Evolutionary conservation across 2,797 vertebrate genomes (phyloP).

Genomic region (Numenius phaeopus): DNA sequence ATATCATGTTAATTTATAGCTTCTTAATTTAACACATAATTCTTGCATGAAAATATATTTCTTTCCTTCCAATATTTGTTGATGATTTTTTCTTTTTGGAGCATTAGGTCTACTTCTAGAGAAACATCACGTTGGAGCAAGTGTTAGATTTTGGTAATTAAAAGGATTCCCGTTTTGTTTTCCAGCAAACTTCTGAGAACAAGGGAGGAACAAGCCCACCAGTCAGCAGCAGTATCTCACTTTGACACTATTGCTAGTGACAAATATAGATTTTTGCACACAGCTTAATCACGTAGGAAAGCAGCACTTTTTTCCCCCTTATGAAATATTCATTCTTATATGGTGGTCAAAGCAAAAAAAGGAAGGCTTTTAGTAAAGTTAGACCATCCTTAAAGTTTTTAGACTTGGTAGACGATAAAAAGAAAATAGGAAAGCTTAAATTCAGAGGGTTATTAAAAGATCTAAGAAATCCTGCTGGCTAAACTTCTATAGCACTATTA

Average conservation of each 20-base stretch:
- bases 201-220: not conserved
- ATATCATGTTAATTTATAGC: not conserved
- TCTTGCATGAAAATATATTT: not conserved
- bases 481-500: constrained; percentile 69
- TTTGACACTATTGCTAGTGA: not conserved
- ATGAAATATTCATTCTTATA: not conserved
- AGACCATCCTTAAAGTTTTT: constrained; percentile 40
- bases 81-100: not conserved
- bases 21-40: not conserved
- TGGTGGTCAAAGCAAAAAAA: constrained; percentile 30
- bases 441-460: constrained; percentile 66
- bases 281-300: not conserved
- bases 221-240: not conserved
- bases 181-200: not conserved
- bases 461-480: constrained; percentile 67
- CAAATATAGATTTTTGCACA: not conserved
- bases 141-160: not conserved
- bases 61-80: not conserved
- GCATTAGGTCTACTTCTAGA: not conserved
- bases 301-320: not conserved
- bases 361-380: constrained; percentile 3
- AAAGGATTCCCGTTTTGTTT: not conserved
- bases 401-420: constrained; percentile 14
- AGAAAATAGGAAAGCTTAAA: constrained; percentile 37
- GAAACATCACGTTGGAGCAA: not conserved